Conservation (phyloP, 2,113 vertebrate genomes). For the Oreochromis aureus region DNA sequence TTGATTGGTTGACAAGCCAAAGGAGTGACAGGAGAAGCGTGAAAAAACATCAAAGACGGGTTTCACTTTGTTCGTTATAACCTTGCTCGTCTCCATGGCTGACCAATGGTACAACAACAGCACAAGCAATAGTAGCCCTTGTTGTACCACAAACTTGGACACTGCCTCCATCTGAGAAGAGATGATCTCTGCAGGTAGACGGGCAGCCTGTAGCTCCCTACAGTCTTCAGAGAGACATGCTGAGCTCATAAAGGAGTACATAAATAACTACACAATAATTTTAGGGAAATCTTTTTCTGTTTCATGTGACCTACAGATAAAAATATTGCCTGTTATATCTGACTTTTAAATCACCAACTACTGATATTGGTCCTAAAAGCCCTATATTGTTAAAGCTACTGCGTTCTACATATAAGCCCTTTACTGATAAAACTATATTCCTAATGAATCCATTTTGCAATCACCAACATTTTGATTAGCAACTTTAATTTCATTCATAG, state of each 20-base stretch:
- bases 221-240: neutral
- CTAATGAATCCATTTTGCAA: neutral
- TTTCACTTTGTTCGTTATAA: neutral
- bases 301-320: neutral
- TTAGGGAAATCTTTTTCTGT: neutral
- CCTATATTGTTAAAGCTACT: neutral
- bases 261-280: neutral
- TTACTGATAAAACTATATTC: neutral
- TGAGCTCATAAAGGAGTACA: neutral
- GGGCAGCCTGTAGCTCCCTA: neutral
- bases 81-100: neutral
- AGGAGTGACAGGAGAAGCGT: neutral
- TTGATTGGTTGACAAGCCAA: neutral
- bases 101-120: accelerated
- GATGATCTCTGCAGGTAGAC: neutral
- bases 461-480: neutral
- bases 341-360: neutral
- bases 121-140: neutral
- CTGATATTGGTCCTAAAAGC: neutral
- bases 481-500: neutral
- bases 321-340: neutral
- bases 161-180: neutral
- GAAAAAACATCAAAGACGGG: neutral
- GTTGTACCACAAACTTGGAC: neutral
- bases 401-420: neutral